Evolutionary conservation across 1,140 invertebrate genomes (phyloP).

Genomic region (Bombus waltoni): DNA sequence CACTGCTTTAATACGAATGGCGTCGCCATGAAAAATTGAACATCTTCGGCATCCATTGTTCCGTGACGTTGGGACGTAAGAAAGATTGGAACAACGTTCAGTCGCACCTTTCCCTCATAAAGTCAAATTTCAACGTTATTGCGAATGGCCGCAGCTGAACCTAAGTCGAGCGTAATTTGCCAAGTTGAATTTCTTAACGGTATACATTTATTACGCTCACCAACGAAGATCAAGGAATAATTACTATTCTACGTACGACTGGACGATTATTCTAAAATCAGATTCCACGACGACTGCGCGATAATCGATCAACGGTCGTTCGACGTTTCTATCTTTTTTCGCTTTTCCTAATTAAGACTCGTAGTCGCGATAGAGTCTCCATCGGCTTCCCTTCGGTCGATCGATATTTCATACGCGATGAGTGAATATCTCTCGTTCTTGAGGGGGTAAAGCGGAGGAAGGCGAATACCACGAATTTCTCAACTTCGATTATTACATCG

Average conservation of each 20-base stretch:
- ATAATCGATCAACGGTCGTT: neutral
- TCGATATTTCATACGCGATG: conserved; percentile 30
- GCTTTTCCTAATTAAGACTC: neutral
- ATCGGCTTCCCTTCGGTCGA: neutral
- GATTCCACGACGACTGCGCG: neutral
- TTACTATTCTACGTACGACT: too few species aligned
- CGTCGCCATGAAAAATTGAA: conserved; percentile 69
- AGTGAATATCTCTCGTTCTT: conserved; percentile 22
- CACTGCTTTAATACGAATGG: conserved; percentile 52
- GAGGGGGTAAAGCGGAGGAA: too few species aligned
- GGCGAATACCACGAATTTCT: conserved; percentile 38
- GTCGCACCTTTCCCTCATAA: neutral
- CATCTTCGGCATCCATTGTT: conserved; percentile 65
- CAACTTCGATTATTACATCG: conserved; percentile 56
- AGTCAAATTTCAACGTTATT: conserved; percentile 53
- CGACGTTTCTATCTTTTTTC: too few species aligned
- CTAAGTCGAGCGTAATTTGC: neutral
- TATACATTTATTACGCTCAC: too few species aligned
- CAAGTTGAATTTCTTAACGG: neutral
- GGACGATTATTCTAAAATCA: too few species aligned
- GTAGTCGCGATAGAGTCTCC: neutral
- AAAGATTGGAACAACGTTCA: conserved; percentile 35
- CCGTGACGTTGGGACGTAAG: neutral
- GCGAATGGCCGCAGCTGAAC: neutral
- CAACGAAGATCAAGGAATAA: too few species aligned